These are phyloP conservation scores for Chauna torquata DNA, from an alignment of 2,113 vertebrate species.

Conservation along the genomic window DNA sequence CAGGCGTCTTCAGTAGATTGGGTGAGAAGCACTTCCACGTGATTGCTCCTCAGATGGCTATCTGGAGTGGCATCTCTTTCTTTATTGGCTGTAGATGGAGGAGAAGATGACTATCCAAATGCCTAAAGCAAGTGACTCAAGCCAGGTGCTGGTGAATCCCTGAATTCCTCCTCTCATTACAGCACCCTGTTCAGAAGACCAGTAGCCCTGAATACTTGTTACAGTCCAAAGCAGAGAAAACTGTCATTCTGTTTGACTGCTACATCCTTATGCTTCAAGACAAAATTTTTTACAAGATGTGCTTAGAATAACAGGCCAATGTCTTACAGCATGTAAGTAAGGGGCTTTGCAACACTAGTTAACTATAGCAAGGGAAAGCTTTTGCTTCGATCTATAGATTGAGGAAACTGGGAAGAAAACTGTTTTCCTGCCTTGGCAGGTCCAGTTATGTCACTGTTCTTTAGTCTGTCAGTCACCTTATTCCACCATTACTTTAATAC, in stretches of 20 bases:
- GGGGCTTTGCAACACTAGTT: neutral
- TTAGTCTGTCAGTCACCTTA: neutral
- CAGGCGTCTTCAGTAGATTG: accelerated
- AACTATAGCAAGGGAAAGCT: neutral
- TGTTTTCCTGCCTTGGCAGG: neutral
- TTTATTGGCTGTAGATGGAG: neutral
- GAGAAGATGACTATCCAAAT: neutral
- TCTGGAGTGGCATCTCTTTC: neutral
- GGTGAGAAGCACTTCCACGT: neutral
- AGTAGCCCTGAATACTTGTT: neutral
- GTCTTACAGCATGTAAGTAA: neutral
- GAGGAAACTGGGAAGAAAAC: neutral
- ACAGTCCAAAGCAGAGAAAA: neutral
- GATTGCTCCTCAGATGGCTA: neutral
- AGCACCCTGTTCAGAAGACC: neutral
- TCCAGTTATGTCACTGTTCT: neutral
- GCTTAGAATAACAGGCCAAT: neutral
- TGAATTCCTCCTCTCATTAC: neutral
- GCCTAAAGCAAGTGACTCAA: conserved; percentile 3
- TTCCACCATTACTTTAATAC: neutral
- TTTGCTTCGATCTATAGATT: neutral
- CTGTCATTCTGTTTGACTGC: conserved; percentile 11
- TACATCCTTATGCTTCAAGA: neutral
- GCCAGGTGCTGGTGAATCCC: neutral
- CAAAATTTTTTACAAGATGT: neutral